Percentiles rank a stretch among this genome's conserved stretches.
Evolutionary conservation across 2,797 vertebrate genomes (phyloP).

Genomic region (Bryconaethiops microstoma): DNA sequence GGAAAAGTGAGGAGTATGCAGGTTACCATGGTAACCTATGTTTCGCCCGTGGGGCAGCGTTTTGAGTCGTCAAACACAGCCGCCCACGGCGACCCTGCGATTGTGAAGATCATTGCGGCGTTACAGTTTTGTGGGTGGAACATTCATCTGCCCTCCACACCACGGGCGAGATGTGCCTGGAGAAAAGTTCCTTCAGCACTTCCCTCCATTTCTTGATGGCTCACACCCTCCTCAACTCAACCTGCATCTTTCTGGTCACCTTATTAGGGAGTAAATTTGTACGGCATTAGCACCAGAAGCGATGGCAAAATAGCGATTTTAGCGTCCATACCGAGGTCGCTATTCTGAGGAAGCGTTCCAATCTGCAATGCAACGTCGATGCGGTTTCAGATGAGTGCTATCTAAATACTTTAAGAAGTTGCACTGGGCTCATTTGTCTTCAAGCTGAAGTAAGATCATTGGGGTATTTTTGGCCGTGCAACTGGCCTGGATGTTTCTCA

Average conservation of each 20-base stretch:
- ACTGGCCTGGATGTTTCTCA: too few relatives aligned
- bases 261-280: not conserved
- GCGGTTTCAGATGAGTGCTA: too few relatives aligned
- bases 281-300: not conserved
- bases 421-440: too few relatives aligned
- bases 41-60: constrained; percentile 45
- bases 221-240: not conserved
- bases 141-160: constrained; percentile 15
- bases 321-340: not conserved
- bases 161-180: constrained; percentile 21
- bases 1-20: constrained; percentile 29
- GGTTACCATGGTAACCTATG: constrained; percentile 58
- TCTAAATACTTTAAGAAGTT: too few relatives aligned
- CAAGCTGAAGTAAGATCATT: too few relatives aligned
- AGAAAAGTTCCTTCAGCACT: constrained; percentile 16
- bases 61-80: constrained; percentile 56
- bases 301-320: not conserved
- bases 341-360: too few relatives aligned
- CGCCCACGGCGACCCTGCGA: constrained; percentile 43
- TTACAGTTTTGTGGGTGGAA: constrained; percentile 39
- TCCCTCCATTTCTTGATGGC: not conserved
- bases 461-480: too few relatives aligned
- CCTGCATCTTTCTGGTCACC: not conserved
- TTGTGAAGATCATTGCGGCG: constrained; percentile 39
- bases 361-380: too few relatives aligned